These are phyloP conservation scores for Mus pahari DNA, from an alignment of 2,113 vertebrate genomes.

Conservation along the genomic window DNA sequence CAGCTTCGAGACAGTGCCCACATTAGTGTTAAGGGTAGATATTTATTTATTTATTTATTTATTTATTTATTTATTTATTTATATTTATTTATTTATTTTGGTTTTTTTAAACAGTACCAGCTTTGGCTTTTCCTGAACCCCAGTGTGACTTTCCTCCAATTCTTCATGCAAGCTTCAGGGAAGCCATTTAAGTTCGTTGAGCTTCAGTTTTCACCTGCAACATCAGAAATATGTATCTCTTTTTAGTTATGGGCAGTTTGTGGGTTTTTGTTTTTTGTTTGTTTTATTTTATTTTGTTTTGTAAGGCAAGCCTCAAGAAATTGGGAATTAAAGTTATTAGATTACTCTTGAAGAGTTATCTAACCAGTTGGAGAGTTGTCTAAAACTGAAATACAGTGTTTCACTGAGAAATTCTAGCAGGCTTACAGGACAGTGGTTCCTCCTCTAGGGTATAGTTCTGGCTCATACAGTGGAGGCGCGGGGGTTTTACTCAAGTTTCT, in stretches of 20 bases:
- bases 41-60: no score
- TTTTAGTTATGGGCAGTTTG: background rate
- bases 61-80: no score
- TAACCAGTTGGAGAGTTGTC: no score
- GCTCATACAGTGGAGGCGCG: background rate
- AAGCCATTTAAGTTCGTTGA: constrained; percentile 26
- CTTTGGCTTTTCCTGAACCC: background rate
- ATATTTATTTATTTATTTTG: no score
- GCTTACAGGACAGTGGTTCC: background rate
- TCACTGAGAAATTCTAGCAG: background rate
- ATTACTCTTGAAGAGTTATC: background rate
- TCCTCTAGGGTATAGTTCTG: background rate
- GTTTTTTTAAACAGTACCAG: background rate
- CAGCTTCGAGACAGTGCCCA: background rate
- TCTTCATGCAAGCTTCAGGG: background rate
- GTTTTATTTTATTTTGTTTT: background rate
- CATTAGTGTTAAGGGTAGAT: background rate
- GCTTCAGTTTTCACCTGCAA: constrained; percentile 38
- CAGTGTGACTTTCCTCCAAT: background rate
- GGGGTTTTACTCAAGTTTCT: background rate
- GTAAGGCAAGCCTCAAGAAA: constrained; percentile 11
- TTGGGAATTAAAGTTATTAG: background rate
- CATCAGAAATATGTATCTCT: constrained; percentile 26
- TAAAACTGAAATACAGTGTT: background rate
- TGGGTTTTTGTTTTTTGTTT: background rate